A percentile compares a stretch with the other conserved stretches of the same genome.
These are phyloP conservation scores for Hippoglossus hippoglossus DNA, from an alignment of 2,797 vertebrate species.

Conservation along the genomic window DNA sequence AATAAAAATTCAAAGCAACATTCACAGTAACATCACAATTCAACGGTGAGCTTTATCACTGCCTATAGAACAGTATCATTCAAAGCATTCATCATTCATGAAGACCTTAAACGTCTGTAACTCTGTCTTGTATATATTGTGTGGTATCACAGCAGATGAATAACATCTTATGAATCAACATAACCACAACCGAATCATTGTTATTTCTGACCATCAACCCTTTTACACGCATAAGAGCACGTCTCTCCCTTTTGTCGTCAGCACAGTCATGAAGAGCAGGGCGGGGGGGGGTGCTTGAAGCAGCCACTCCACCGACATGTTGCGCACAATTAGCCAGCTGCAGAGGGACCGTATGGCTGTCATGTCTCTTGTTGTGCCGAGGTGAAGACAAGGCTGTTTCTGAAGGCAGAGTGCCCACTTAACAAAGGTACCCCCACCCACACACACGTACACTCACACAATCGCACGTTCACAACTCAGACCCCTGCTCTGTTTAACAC, in stretches of 20 bases:
- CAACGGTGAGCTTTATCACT: too few species aligned
- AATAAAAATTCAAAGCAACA: too few species aligned
- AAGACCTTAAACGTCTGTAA: too few species aligned
- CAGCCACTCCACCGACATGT: conserved; percentile 56
- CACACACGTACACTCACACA: background rate
- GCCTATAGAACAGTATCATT: too few species aligned
- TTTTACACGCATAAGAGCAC: conserved; percentile 11
- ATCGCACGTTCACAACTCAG: background rate
- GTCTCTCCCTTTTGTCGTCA: conserved; percentile 46
- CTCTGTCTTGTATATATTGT: too few species aligned
- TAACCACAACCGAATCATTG: conserved; percentile 26
- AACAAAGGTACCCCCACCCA: conserved; percentile 55
- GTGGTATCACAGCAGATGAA: conserved; percentile 16
- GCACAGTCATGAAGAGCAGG: conserved; percentile 18
- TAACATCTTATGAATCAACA: background rate
- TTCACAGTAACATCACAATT: too few species aligned
- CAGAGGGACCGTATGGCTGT: conserved; percentile 81
- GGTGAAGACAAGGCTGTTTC: conserved; percentile 72
- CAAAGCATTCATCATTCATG: too few species aligned
- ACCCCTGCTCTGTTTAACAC: conserved; percentile 52
- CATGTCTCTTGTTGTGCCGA: conserved; percentile 79
- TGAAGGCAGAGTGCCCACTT: conserved; percentile 73
- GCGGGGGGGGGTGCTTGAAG: conserved; percentile 3
- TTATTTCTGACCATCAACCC: conserved; percentile 32
- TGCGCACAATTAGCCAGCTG: conserved; percentile 77